Percentiles rank a stretch among this genome's conserved stretches.
Conservation (phyloP, 2,797 vertebrate species). For the Pangasius macronema region DNA sequence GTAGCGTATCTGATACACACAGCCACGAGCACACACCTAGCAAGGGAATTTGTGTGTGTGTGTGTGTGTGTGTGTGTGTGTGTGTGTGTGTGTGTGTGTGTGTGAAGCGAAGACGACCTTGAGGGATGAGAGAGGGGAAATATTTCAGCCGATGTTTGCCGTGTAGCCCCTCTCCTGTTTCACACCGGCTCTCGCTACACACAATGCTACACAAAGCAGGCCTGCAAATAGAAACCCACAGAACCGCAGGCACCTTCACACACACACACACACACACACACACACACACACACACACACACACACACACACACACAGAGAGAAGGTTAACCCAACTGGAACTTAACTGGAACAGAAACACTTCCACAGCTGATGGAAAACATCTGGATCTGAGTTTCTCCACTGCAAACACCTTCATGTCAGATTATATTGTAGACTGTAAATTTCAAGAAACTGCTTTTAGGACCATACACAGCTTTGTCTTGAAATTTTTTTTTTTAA, state of each 20-base stretch:
- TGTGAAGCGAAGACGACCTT: constrained; percentile 54
- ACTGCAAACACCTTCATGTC: not conserved
- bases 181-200: constrained; percentile 51
- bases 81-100: constrained; percentile 19
- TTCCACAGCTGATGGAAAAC: constrained; percentile 15
- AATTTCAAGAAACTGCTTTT: not conserved
- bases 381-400: constrained; percentile 22
- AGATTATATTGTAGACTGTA: not conserved
- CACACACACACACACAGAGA: constrained; percentile 11
- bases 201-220: constrained; percentile 49
- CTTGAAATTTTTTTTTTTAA: no score
- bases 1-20: constrained; percentile 12
- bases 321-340: constrained; percentile 44
- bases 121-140: constrained; percentile 49
- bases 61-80: constrained; percentile 24
- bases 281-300: constrained; percentile 18
- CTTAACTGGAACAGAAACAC: constrained; percentile 33
- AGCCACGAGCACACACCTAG: constrained; percentile 15
- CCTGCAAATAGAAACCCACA: constrained; percentile 60
- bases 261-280: constrained; percentile 29
- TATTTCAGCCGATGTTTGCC: constrained; percentile 56
- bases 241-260: constrained; percentile 46
- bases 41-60: constrained; percentile 8
- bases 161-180: constrained; percentile 57
- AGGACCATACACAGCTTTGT: not conserved